Base-by-base conservation (phyloP, 2,888 invertebrate genomes). In the Caradrina kadenii region DNA sequence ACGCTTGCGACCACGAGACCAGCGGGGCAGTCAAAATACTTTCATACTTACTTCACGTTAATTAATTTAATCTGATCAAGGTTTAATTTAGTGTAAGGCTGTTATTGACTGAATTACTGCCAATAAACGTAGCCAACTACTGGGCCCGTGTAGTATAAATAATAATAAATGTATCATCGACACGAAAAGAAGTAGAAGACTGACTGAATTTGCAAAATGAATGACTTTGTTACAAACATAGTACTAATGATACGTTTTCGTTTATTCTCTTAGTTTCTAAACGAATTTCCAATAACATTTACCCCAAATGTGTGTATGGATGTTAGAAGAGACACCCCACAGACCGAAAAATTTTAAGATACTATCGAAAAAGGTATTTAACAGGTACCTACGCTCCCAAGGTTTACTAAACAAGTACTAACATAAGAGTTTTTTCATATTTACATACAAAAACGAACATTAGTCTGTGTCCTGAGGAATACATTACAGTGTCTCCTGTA, bases 21-120 rank as follows among this genome's bases (percentile, higher is more conserved):
- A n/a, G n/a, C n/a, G n/a, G n/a, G n/a, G n/a, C n/a, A n/a, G n/a
- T n/a, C n/a, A n/a, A n/a, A n/a, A n/a, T 10, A 11, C 31, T 31
- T 2, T 10, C 13, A 50, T 39, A 11, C 11, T n/a, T 31, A 50
- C 50, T 35, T 35, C 8, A 35, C 1, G 35, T 35, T 35, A 8
- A 35, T 35, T 35, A 35, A 35, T 8, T 35, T 26, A 39, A 26
- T 49, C 5, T 0, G 39, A 42, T 66, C 0, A 52, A 52, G n/a
- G 7, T 13, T 63, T 73, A 17, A 4, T 17, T 63, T 73, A n/a
- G 4, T 17, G 15, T 8, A n/a, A 39, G 7, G 13, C 39, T 72
- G 10, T 19, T 5, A 55, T 21, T 10, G 11, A 17, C 6, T 61
- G 11, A n/a, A n/a, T n/a, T n/a, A n/a, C n/a, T n/a, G n/a, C n/a